Evolutionary conservation across 2,797 vertebrate genomes (phyloP).

Genomic region (Anguilla megastoma): DNA sequence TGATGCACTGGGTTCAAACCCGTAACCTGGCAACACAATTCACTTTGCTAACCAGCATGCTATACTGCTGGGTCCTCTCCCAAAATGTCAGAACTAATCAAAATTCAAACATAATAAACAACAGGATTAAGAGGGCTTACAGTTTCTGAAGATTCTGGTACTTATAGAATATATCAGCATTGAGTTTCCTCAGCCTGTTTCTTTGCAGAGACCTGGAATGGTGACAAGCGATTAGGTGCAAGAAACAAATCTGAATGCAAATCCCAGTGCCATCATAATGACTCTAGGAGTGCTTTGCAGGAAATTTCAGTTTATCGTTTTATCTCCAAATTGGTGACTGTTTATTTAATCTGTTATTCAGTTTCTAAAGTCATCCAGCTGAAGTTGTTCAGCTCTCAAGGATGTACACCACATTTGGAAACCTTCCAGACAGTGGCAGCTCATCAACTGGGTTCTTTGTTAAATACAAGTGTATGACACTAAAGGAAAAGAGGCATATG

Average conservation of each 20-base stretch:
- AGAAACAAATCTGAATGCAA: background rate
- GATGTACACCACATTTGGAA: background rate
- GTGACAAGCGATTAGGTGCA: background rate
- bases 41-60: background rate
- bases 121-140: slow-evolving; percentile 72
- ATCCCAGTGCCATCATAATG: background rate
- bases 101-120: background rate
- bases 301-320: background rate
- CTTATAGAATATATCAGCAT: slow-evolving; percentile 78
- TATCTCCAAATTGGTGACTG: background rate
- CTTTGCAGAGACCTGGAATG: slow-evolving; percentile 84
- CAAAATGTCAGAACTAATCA: slow-evolving; percentile 2
- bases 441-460: background rate
- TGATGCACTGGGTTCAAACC: background rate
- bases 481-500: background rate
- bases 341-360: background rate
- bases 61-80: background rate
- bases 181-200: slow-evolving; percentile 83
- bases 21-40: background rate
- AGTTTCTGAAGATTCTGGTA: slow-evolving; percentile 85
- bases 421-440: background rate
- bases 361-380: background rate
- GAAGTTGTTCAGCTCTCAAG: background rate
- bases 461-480: background rate
- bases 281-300: background rate